These are phyloP conservation scores for Coreius guichenoti DNA, from an alignment of 2,797 vertebrate genomes.

Conservation along the genomic window DNA sequence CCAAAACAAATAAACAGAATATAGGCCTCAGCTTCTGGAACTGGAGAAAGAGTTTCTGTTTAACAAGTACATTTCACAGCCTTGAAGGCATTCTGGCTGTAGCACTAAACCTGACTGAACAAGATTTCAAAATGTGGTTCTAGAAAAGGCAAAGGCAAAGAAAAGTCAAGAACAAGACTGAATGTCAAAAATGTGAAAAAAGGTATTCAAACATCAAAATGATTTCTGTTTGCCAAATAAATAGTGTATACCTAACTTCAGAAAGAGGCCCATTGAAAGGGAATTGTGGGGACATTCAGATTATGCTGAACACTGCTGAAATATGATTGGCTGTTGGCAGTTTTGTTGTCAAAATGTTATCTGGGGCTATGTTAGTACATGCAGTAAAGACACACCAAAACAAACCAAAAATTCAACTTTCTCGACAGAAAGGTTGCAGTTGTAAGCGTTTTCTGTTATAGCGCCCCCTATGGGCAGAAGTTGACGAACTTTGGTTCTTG, in stretches of 20 bases:
- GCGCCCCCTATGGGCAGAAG: neutral
- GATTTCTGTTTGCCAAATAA: neutral
- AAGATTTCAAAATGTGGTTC: slow-evolving; percentile 59
- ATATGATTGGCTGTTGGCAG: neutral
- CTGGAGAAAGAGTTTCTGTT: slow-evolving; percentile 70
- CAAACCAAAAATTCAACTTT: neutral
- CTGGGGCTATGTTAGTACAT: neutral
- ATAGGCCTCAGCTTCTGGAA: slow-evolving; percentile 64
- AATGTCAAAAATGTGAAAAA: neutral
- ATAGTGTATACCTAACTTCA: neutral
- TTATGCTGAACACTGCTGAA: neutral
- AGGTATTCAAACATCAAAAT: neutral
- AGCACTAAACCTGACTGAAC: slow-evolving; percentile 67
- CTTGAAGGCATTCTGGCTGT: slow-evolving; percentile 64
- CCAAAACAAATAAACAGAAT: slow-evolving; percentile 61
- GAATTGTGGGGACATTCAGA: neutral
- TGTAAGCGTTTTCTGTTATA: neutral
- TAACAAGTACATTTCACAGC: slow-evolving; percentile 66
- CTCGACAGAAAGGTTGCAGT: neutral
- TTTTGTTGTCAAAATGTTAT: neutral
- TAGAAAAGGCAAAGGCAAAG: neutral
- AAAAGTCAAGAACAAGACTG: neutral
- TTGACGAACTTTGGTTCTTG: neutral
- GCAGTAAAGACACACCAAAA: neutral
- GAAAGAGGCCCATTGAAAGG: neutral